A percentile compares a stretch with the other conserved stretches of the same genome.
phyloP scores from a whole-genome alignment of 2,113 vertebrate species.

The Pedetes capensis region DNA sequence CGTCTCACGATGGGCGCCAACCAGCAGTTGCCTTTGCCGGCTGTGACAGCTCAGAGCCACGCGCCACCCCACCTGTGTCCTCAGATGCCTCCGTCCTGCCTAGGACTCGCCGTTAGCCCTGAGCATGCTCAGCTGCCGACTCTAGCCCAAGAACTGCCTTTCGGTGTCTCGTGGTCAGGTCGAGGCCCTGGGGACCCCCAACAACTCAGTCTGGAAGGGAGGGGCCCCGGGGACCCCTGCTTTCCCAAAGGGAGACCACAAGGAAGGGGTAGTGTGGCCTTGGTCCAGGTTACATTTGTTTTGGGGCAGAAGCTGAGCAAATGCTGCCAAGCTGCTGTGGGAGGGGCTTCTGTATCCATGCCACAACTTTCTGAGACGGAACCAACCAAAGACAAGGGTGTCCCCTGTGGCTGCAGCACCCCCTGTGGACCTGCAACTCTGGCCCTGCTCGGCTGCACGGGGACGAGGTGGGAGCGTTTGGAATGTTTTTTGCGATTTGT shows the following conservation, averaged over 20 bases:
- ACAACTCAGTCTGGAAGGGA: neutral
- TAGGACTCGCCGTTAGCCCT: neutral
- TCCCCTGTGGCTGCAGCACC: rapidly evolving
- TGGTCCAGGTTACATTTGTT: neutral
- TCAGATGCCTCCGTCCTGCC: neutral
- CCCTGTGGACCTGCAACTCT: rapidly evolving
- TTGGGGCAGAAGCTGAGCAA: neutral
- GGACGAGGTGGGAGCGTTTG: neutral
- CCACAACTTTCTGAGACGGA: neutral
- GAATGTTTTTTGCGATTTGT: no score
- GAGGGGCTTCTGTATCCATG: neutral
- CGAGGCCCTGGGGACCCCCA: neutral
- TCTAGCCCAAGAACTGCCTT: neutral
- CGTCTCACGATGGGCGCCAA: neutral
- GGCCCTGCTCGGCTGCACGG: neutral
- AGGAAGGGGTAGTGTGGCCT: neutral
- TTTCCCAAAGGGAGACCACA: neutral
- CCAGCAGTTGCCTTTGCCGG: no score
- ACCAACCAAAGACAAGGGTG: neutral
- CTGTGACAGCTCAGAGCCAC: neutral
- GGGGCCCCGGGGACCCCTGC: no score
- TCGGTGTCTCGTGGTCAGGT: neutral
- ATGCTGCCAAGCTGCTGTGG: neutral
- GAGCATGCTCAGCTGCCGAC: neutral
- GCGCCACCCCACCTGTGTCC: neutral